phyloP scores from a whole-genome alignment of 2,113 vertebrate genomes.

The Callithrix jacchus region DNA sequence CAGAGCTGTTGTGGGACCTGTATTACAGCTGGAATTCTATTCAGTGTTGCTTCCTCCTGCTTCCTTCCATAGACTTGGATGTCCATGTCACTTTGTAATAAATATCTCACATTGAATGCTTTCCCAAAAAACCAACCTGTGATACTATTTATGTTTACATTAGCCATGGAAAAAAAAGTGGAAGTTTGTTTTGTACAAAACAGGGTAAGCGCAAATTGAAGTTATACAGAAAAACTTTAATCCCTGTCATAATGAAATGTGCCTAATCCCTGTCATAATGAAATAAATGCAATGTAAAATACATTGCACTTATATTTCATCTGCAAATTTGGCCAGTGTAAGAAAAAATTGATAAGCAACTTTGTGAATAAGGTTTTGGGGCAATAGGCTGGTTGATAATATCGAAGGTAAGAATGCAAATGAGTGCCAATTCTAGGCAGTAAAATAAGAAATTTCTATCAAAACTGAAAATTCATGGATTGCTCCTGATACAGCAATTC shows the following conservation, averaged over 20 bases:
- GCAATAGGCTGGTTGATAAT: neutral
- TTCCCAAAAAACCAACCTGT: neutral
- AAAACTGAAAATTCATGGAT: neutral
- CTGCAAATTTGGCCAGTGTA: neutral
- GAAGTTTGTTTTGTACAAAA: neutral
- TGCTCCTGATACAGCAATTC: neutral
- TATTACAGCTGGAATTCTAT: neutral
- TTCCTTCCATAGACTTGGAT: neutral
- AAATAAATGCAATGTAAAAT: neutral
- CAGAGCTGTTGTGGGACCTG: neutral
- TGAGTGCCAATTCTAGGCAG: neutral
- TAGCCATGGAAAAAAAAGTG: neutral
- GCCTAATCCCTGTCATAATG: neutral
- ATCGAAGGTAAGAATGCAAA: neutral
- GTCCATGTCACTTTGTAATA: neutral
- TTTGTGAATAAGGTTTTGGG: neutral
- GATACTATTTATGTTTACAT: neutral
- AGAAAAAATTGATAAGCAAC: neutral
- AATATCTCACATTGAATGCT: neutral
- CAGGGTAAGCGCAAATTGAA: neutral
- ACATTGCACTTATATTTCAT: neutral
- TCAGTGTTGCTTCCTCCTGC: neutral
- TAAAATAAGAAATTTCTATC: neutral
- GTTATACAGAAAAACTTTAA: neutral
- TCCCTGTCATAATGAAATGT: neutral